A percentile compares a stretch with the other conserved stretches of the same genome.
phyloP scores from a whole-genome alignment of 2,888 invertebrate genomes.

The Hemithea aestivaria region DNA sequence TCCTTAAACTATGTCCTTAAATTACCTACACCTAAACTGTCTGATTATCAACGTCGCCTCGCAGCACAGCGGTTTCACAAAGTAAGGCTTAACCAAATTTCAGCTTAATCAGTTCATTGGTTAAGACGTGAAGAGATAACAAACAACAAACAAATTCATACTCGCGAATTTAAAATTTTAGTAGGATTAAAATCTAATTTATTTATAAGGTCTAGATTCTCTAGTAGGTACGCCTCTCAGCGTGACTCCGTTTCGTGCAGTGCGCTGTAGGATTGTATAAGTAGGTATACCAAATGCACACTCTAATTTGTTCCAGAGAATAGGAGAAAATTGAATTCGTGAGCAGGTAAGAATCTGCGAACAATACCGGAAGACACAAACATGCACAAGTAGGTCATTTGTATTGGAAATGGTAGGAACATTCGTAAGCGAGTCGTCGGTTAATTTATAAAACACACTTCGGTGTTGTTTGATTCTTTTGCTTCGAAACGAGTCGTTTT shows the following conservation, averaged over 20 bases:
- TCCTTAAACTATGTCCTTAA: too few relatives aligned
- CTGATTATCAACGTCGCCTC: too few relatives aligned
- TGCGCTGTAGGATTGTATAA: conserved; percentile 24
- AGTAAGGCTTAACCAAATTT: too few relatives aligned
- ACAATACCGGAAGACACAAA: conserved; percentile 15
- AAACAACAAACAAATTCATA: too few relatives aligned
- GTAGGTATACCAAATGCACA: conserved; percentile 20
- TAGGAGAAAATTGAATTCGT: conserved; percentile 26
- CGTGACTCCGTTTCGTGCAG: conserved; percentile 13
- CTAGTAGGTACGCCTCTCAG: too few relatives aligned
- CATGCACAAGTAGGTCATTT: conserved; percentile 18
- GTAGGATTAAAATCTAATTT: too few relatives aligned
- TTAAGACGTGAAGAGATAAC: too few relatives aligned
- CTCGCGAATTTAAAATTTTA: too few relatives aligned
- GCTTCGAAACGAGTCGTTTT: neutral
- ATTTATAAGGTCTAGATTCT: too few relatives aligned
- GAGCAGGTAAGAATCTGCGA: conserved; percentile 19
- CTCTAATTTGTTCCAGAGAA: conserved; percentile 24
- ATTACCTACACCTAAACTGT: too few relatives aligned
- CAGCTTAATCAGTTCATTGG: too few relatives aligned
- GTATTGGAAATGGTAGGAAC: conserved; percentile 12
- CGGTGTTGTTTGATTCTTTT: neutral
- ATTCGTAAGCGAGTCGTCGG: conserved; percentile 8
- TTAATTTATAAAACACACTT: conserved; percentile 2
- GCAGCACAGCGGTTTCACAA: too few relatives aligned